A percentile compares a stretch with the other conserved stretches of the same genome.
These are phyloP conservation scores for Grammomys dolichurus DNA, from an alignment of 2,113 vertebrate species.

Conservation along the genomic window DNA sequence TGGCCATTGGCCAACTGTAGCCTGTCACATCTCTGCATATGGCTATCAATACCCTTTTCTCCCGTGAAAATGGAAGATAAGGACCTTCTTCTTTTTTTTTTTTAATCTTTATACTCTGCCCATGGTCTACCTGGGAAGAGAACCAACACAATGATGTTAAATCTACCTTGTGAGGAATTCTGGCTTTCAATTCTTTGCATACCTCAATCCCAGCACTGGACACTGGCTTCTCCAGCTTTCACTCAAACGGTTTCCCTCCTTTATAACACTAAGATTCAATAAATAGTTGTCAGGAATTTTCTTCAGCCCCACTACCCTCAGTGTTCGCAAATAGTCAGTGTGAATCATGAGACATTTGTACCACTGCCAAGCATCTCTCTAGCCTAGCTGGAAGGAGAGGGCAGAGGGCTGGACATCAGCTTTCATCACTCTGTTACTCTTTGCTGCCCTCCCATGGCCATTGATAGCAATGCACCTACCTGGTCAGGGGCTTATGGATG, in stretches of 20 bases:
- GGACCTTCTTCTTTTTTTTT: not conserved
- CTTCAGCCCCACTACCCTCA: not conserved
- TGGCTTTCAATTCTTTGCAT: not conserved
- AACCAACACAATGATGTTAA: not conserved
- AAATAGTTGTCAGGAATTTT: not conserved
- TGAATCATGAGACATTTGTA: not conserved
- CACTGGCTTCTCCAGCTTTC: not conserved
- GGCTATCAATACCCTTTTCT: not conserved
- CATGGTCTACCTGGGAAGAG: not conserved
- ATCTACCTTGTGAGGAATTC: not conserved
- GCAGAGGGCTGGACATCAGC: not conserved
- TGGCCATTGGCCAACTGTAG: not conserved
- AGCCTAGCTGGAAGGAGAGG: not conserved
- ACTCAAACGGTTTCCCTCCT: not conserved
- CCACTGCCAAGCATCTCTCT: not conserved
- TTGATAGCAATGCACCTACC: not conserved
- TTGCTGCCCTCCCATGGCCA: conserved; percentile 78
- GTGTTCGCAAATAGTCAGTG: not conserved
- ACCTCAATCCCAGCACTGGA: not conserved
- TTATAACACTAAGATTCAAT: not conserved
- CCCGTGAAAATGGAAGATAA: no score
- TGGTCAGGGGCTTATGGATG: not conserved
- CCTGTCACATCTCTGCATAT: not conserved
- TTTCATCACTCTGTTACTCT: conserved; percentile 48
- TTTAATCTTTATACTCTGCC: not conserved